Base-by-base conservation (phyloP, 2,888 invertebrate species). In the Troglohyphantes excavatus region DNA sequence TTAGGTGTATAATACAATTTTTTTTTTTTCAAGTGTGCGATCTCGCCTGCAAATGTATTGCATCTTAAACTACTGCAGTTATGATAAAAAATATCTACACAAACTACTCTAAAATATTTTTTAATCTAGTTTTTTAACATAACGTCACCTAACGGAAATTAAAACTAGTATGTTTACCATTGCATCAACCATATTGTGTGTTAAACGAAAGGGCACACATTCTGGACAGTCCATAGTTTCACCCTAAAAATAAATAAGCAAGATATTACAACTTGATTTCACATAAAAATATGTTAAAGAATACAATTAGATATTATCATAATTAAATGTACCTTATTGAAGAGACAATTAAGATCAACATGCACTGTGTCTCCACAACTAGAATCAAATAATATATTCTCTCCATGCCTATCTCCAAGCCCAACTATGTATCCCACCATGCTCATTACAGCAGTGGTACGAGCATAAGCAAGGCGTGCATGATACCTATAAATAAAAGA, bases 321-420 rank as follows among this genome's bases (percentile, higher is more conserved):
- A 39, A 39, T n/a, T n/a, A n/a, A n/a, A n/a, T 39, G n/a, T 94
- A 93, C 97, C 96, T 95, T 97, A 94, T 99, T 99, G 94, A 99
- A 99, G 19, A 99, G 94, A 93, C 98, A 98, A 94, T 98, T 99
- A 94, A 99, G 99, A 94, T 99, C 99, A 0, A 99, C 99, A 93
- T 99, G 99, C 0, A 99, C 97, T 0, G 96, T 96, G 93, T 99
- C 98, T 0, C 99, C 99, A 92, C 96, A 97, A 0, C 96, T 96
- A 0, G 97, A 96, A 94, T 99, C 99, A 92, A 99, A 95, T 7
- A 98, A 95, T 92, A 99, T 97, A 93, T 99, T 99, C 94, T 99
- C 95, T 29, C 98, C 98, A 93, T 99, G 98, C n/a, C 99, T 95
- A 94, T 99, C 99, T 11, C 99, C 99, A 17, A 99, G 95, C 0